phyloP scores from a whole-genome alignment of 2,888 invertebrate species.

The Brachynemurus nebulosus region DNA sequence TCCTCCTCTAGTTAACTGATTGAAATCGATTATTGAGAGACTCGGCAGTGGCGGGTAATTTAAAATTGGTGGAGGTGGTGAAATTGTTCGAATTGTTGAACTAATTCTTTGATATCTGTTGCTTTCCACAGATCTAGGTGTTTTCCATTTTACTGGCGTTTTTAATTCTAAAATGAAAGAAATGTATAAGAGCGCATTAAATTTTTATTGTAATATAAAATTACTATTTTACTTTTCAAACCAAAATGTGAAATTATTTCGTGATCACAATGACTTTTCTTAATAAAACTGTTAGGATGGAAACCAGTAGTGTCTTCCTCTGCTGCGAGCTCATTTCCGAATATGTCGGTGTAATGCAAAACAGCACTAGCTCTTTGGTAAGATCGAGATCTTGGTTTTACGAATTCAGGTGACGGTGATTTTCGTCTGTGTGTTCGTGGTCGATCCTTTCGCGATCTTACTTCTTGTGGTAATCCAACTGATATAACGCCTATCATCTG shows the following conservation, averaged over 20 bases:
- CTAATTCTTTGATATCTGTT: too few relatives aligned
- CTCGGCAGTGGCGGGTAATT: slow-evolving; percentile 43
- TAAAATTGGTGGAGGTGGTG: slow-evolving; percentile 24
- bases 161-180: too few relatives aligned
- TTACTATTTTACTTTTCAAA: too few relatives aligned
- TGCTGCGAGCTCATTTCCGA: background rate
- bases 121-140: too few relatives aligned
- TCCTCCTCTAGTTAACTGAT: slow-evolving; percentile 48
- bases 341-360: slow-evolving; percentile 30
- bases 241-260: too few relatives aligned
- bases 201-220: too few relatives aligned
- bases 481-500: slow-evolving; percentile 48
- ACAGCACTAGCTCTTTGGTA: slow-evolving; percentile 34
- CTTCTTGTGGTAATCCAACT: slow-evolving; percentile 4
- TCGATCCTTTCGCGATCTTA: slow-evolving; percentile 17
- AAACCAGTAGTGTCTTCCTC: background rate
- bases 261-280: background rate
- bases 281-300: slow-evolving; percentile 7
- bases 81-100: slow-evolving; percentile 16
- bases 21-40: slow-evolving; percentile 58
- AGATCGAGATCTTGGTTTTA: slow-evolving; percentile 33
- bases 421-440: slow-evolving; percentile 23
- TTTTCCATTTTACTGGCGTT: too few relatives aligned
- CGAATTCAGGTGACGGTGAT: slow-evolving; percentile 27
- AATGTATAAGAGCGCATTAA: too few relatives aligned